Percentiles rank a stretch among this genome's conserved stretches.
phyloP scores from a whole-genome alignment of 2,888 invertebrate species.

The Acrobasis suavella region DNA sequence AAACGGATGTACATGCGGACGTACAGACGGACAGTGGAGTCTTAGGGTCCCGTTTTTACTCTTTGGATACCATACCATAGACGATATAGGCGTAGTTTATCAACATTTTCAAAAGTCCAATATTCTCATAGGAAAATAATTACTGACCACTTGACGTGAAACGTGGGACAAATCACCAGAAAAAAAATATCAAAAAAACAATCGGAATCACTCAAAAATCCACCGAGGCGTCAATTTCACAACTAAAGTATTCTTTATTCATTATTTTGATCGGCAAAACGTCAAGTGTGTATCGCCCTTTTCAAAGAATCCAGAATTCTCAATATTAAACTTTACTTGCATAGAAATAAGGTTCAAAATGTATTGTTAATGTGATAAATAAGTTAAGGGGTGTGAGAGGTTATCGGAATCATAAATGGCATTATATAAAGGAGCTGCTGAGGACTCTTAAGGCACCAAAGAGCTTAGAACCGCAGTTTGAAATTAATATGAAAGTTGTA shows the following conservation, averaged over 20 bases:
- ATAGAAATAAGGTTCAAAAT: background rate
- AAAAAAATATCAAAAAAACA: constrained; percentile 62
- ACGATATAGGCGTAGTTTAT: no score
- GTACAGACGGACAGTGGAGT: no score
- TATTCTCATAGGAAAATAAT: constrained; percentile 23
- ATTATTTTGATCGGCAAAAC: constrained; percentile 69
- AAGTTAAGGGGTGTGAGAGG: constrained; percentile 59
- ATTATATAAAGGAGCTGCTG: constrained; percentile 33
- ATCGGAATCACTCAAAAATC: constrained; percentile 53
- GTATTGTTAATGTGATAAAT: constrained; percentile 1
- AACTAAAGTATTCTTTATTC: constrained; percentile 63
- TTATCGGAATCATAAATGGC: constrained; percentile 72
- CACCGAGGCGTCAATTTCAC: constrained; percentile 67
- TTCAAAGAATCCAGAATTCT: constrained; percentile 1
- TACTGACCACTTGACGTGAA: constrained; percentile 7
- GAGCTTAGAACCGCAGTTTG: constrained; percentile 22
- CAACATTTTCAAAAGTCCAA: background rate
- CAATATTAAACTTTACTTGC: constrained; percentile 20
- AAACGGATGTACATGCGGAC: no score
- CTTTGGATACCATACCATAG: no score
- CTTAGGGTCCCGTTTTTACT: no score
- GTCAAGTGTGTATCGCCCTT: constrained; percentile 63
- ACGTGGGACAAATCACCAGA: constrained; percentile 33
- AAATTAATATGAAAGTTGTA: constrained; percentile 23
- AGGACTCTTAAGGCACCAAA: constrained; percentile 12